Evolutionary conservation across 2,113 vertebrate species (phyloP).

Genomic region (Plecturocebus donacophilus): DNA sequence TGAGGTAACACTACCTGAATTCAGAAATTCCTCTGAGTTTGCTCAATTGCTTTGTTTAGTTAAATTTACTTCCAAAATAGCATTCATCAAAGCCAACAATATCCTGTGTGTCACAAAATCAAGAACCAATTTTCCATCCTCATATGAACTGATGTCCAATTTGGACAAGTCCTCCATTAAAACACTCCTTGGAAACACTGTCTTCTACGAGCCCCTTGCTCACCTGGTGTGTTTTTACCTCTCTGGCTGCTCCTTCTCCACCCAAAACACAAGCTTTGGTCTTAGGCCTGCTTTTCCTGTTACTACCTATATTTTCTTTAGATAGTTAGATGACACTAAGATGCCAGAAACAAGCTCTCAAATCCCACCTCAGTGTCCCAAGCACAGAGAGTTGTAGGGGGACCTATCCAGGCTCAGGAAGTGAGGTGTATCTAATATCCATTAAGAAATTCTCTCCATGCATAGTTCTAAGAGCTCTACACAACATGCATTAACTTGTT

Average conservation of each 20-base stretch:
- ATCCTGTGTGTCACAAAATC: neutral
- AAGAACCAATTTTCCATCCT: neutral
- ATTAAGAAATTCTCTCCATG: neutral
- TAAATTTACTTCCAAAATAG: conserved; percentile 48
- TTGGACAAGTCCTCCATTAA: neutral
- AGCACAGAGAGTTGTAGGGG: neutral
- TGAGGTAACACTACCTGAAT: conserved; percentile 15
- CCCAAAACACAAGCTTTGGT: neutral
- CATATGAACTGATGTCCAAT: neutral
- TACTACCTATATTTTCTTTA: neutral
- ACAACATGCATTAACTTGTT: neutral
- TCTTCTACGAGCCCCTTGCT: conserved; percentile 8
- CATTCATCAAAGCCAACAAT: neutral
- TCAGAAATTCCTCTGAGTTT: conserved; percentile 43
- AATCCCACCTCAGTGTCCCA: neutral
- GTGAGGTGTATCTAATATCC: neutral
- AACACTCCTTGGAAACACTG: neutral
- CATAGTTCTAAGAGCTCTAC: neutral
- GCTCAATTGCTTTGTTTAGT: neutral
- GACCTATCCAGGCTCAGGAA: neutral
- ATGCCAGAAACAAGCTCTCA: conserved; percentile 4
- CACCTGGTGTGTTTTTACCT: conserved; percentile 8
- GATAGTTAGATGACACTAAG: neutral
- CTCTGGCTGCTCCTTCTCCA: neutral
- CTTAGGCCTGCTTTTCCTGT: neutral